These are phyloP conservation scores for Acronicta alni DNA, from an alignment of 2,888 invertebrate species.

Conservation along the genomic window DNA sequence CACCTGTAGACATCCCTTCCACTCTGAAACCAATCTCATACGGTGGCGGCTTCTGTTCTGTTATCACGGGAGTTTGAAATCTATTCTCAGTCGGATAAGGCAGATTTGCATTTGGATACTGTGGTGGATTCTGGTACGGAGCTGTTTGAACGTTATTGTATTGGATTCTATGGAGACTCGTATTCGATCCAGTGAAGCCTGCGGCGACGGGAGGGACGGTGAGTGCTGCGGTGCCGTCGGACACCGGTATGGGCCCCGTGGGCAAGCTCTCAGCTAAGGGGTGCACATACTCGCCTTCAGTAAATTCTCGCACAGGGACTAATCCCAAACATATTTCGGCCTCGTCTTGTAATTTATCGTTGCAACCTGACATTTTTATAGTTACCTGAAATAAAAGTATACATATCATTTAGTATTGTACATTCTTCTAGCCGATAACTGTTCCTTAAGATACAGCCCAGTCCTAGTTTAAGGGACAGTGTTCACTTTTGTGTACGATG, in stretches of 20 bases:
- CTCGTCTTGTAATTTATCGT: conserved; percentile 71
- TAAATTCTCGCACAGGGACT: conserved; percentile 62
- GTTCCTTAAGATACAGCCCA: no score
- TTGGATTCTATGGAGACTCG: conserved; percentile 30
- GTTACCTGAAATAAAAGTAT: conserved; percentile 65
- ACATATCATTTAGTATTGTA: no score
- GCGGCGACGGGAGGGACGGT: conserved; percentile 20
- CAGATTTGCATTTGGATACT: conserved; percentile 33
- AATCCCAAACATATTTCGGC: conserved; percentile 74
- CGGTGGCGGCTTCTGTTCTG: conserved; percentile 27
- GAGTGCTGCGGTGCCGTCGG: conserved; percentile 11
- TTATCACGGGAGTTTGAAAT: conserved; percentile 17
- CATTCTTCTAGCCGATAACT: no score
- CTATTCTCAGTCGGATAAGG: conserved; percentile 19
- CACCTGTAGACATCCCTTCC: neutral
- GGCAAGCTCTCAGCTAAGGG: conserved; percentile 71
- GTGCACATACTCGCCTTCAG: conserved; percentile 61
- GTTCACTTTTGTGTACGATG: no score
- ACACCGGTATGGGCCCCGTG: conserved; percentile 61
- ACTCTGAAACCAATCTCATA: conserved; percentile 36
- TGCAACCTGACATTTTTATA: conserved; percentile 75
- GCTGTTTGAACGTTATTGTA: conserved; percentile 7
- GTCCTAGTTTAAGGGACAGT: no score
- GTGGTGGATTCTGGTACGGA: conserved; percentile 26
- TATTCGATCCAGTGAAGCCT: conserved; percentile 21